phyloP scores from a whole-genome alignment of 2,113 vertebrate species.

The Elaphurus davidianus region DNA sequence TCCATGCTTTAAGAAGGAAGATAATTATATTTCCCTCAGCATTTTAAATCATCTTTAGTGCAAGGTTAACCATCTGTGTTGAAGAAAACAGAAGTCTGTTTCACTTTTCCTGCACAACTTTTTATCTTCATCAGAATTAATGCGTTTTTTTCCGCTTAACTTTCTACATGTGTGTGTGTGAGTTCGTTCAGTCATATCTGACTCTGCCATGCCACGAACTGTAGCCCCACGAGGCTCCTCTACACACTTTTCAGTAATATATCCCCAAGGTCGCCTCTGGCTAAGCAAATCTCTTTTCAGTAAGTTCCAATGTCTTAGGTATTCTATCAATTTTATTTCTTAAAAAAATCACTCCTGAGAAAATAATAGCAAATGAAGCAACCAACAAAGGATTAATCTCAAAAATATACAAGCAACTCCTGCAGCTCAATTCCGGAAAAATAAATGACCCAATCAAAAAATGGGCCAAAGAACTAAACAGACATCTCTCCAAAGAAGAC shows the following conservation, averaged over 20 bases:
- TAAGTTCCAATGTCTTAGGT: neutral
- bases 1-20: neutral
- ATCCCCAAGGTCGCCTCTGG: neutral
- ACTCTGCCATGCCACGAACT: neutral
- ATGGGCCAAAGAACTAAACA: no score
- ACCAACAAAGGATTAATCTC: no score
- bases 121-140: slow-evolving; percentile 6
- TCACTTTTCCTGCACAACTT: neutral
- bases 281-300: neutral
- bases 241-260: neutral
- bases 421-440: no score
- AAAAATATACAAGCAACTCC: no score
- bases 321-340: neutral
- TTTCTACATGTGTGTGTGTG: neutral
- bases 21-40: neutral
- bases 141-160: neutral
- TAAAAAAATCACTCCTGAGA: neutral
- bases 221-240: neutral
- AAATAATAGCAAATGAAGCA: no score
- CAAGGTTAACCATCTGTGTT: neutral
- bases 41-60: neutral
- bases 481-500: no score
- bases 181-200: neutral
- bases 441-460: no score
- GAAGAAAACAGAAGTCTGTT: neutral